phyloP scores from a whole-genome alignment of 2,113 vertebrate species.

The Epinephelus moara region DNA sequence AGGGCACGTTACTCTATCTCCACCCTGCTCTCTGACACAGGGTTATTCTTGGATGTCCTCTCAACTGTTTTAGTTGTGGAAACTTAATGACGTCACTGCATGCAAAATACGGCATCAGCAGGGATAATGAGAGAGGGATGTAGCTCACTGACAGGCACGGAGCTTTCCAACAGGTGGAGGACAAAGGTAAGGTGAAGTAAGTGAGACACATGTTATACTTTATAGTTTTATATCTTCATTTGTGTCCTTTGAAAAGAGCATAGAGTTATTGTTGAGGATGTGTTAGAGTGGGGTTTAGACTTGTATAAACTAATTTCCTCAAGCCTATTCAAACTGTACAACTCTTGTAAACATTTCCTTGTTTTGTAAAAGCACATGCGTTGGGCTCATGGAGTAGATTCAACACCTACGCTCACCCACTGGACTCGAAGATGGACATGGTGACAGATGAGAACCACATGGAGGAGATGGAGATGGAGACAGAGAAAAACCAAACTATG shows the following conservation, averaged over 20 bases:
- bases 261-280: background rate
- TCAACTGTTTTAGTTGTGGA: constrained; percentile 60
- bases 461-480: constrained; percentile 30
- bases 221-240: background rate
- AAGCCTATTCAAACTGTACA: constrained; percentile 42
- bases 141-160: constrained; percentile 7
- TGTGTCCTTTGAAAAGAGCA: background rate
- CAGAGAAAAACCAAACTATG: background rate
- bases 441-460: constrained; percentile 16
- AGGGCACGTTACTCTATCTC: background rate
- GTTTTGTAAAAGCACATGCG: constrained; percentile 49
- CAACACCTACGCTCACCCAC: background rate
- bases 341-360: constrained; percentile 50
- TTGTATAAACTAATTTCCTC: constrained; percentile 30
- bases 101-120: constrained; percentile 73
- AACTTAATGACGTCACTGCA: constrained; percentile 74
- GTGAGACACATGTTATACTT: background rate
- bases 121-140: constrained; percentile 17
- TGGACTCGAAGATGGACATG: constrained; percentile 40
- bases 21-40: background rate
- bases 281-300: background rate
- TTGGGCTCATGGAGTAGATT: constrained; percentile 28
- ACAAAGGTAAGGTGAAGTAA: constrained; percentile 34
- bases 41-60: constrained; percentile 61
- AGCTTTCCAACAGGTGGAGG: constrained; percentile 17